phyloP scores from a whole-genome alignment of 2,888 invertebrate species.

The Cryptus armator region DNA sequence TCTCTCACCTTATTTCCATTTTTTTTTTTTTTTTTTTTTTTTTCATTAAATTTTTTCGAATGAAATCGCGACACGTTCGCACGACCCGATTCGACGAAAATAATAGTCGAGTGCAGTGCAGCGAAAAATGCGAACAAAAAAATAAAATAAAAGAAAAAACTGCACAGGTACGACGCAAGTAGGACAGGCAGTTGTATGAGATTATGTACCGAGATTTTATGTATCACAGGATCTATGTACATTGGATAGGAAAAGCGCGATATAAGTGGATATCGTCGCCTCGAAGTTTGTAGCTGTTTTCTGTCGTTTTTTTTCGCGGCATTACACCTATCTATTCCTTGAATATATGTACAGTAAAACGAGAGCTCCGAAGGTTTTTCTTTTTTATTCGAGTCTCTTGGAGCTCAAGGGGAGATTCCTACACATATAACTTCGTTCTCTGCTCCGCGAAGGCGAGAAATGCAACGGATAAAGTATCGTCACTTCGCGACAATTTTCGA shows the following conservation, averaged over 20 bases:
- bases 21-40: not conserved
- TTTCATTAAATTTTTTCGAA: slow-evolving; percentile 1
- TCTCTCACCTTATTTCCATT: not conserved
- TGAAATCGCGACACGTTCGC: not conserved
- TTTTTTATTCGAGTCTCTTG: slow-evolving; percentile 25
- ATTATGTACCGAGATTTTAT: slow-evolving; percentile 4
- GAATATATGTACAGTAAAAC: not conserved
- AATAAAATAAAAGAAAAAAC: not conserved
- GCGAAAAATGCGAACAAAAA: not conserved
- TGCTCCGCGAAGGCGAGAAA: not conserved
- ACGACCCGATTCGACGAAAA: slow-evolving; percentile 3
- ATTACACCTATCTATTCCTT: not conserved
- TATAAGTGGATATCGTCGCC: not conserved
- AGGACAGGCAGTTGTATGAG: not conserved
- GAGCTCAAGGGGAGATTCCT: slow-evolving; percentile 7
- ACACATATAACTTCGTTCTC: not conserved
- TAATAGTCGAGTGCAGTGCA: not conserved
- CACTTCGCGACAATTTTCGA: slow-evolving; percentile 44
- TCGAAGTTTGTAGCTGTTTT: slow-evolving; percentile 14
- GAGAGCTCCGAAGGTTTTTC: slow-evolving; percentile 12
- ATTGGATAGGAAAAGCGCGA: not conserved
- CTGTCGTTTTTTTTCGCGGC: slow-evolving; percentile 3
- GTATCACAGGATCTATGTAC: not conserved
- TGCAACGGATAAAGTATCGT: slow-evolving; percentile 55
- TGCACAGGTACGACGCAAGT: not conserved